These are phyloP conservation scores for Perithous albicinctus DNA, from an alignment of 2,888 invertebrate species.

Conservation along the genomic window DNA sequence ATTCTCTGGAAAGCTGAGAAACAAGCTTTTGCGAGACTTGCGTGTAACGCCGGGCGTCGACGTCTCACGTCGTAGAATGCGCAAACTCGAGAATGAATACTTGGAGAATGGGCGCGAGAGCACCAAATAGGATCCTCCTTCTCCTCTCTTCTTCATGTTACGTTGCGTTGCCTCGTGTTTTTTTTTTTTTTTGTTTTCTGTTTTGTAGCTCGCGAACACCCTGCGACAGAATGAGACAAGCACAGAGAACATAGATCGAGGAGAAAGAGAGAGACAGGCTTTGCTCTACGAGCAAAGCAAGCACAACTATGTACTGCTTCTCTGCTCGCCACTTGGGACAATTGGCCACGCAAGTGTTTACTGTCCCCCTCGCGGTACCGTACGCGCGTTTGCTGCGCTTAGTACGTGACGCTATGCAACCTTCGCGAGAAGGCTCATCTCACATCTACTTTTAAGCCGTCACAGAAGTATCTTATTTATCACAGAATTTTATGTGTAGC, in stretches of 20 bases:
- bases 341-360: slow-evolving; percentile 84
- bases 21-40: background rate
- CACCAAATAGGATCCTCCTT: background rate
- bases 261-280: too few relatives aligned
- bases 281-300: too few relatives aligned
- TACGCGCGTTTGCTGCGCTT: slow-evolving; percentile 52
- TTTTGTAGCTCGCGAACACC: slow-evolving; percentile 13
- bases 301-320: slow-evolving; percentile 66
- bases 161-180: background rate
- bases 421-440: slow-evolving; percentile 71
- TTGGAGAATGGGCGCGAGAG: background rate
- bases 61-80: slow-evolving; percentile 26
- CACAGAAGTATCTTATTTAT: slow-evolving; percentile 45
- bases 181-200: too few relatives aligned
- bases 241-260: slow-evolving; percentile 72
- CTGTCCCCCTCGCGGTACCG: slow-evolving; percentile 78
- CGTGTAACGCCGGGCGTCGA: slow-evolving; percentile 55
- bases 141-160: slow-evolving; percentile 8
- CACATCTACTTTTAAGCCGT: slow-evolving; percentile 67
- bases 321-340: slow-evolving; percentile 80
- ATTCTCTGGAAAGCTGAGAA: background rate
- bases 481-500: slow-evolving; percentile 40
- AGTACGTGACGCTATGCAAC: slow-evolving; percentile 83
- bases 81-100: slow-evolving; percentile 50
- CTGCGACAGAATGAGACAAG: slow-evolving; percentile 65